Evolutionary conservation across 2,113 vertebrate genomes (phyloP), one percentile per base, ranked within the genome.

Genomic region (Furnarius figulus): DNA sequence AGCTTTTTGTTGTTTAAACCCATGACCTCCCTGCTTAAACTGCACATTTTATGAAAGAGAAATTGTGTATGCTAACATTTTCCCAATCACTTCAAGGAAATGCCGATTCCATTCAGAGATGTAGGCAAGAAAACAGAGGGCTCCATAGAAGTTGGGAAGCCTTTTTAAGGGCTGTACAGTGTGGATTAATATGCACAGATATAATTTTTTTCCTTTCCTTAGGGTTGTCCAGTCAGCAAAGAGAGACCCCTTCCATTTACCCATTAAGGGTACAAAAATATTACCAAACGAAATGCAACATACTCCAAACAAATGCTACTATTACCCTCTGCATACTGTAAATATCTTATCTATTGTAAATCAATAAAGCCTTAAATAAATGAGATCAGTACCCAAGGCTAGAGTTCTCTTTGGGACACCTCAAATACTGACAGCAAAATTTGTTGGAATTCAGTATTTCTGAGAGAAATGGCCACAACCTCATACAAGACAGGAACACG

Each of bases 141-240:
- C 15, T 63, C 44, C 16, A 37, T 0, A 2, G 16, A 4, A 50
- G 44, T 3, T 2, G 1, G 37, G 50, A 73, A 86, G 15, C 9
- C 27, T 58, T 80, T 62, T 42, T 7, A 49, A 62, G 87, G 46
- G n/a, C 24, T 31, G 12, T 10, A n/a, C 6, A 66, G 33, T 81
- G 59, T 1, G 23, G 8, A 20, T 77, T 12, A 28, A 58, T 9
- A 52, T 4, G 9, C 15, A 7, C 23, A 23, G 19, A 87, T 3
- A 31, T 0, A 18, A 23, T 10, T 9, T 53, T 37, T 46, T 46
- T 13, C 8, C 24, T 71, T 62, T 70, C 24, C 23, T 25, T 24
- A 39, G 9, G 4, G 21, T 1, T 25, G 19, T 12, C 22, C 67
- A 55, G 13, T 6, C 50, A 77, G 49, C 33, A 65, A 50, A 14